Conservation (phyloP, 2,797 vertebrate species). For the Pangasius larnaudii region DNA sequence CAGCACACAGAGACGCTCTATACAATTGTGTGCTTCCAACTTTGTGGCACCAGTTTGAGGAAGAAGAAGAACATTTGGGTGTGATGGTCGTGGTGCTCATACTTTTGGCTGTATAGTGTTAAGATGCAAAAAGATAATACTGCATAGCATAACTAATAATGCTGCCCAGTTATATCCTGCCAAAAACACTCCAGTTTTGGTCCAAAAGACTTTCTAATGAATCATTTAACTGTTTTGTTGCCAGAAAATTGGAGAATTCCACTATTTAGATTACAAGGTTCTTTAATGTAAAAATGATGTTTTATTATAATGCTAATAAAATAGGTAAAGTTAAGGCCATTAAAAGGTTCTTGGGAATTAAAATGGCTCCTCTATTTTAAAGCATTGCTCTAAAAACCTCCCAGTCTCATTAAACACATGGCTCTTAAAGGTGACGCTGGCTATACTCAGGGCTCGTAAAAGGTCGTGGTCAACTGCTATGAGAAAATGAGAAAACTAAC, state of each 20-base stretch:
- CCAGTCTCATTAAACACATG: neutral
- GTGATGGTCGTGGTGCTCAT: neutral
- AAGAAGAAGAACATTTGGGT: neutral
- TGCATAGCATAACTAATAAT: neutral
- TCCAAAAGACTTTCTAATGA: neutral
- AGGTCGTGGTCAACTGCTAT: neutral
- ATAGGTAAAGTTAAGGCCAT: neutral
- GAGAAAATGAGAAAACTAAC: neutral
- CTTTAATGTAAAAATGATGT: neutral
- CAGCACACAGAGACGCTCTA: neutral
- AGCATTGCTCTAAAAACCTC: neutral
- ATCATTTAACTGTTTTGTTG: neutral
- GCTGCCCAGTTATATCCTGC: neutral
- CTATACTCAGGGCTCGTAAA: neutral
- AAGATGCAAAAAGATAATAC: neutral
- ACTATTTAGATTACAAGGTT: neutral
- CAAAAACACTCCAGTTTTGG: neutral
- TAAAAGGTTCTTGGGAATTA: neutral
- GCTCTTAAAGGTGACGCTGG: neutral
- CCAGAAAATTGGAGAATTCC: neutral
- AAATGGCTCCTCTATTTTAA: neutral
- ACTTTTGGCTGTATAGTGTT: neutral
- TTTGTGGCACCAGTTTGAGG: no score
- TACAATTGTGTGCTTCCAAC: neutral
- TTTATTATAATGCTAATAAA: neutral